Evolutionary conservation across 2,113 vertebrate genomes (phyloP).

Genomic region (Microcebus jonahi): DNA sequence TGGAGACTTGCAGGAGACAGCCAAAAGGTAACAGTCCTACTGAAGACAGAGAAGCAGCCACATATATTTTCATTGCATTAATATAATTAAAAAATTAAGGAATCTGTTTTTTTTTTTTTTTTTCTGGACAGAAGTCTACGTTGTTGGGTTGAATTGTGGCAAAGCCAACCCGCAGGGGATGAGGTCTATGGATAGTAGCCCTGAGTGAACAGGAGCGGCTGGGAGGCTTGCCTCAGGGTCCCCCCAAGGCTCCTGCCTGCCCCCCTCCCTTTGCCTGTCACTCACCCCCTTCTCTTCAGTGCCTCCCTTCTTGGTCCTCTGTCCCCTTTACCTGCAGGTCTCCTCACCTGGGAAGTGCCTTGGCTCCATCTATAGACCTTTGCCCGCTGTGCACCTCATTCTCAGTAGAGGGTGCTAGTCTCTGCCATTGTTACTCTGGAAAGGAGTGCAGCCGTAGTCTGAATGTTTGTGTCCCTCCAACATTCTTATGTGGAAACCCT

Average conservation of each 20-base stretch:
- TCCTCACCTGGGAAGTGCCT: neutral
- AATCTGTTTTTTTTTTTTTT: too few species aligned
- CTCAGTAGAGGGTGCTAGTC: neutral
- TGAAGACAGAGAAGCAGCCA: neutral
- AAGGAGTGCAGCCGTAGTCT: neutral
- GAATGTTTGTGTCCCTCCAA: neutral
- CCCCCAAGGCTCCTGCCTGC: neutral
- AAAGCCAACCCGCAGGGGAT: neutral
- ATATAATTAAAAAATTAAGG: constrained; percentile 30
- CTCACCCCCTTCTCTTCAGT: neutral
- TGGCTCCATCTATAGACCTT: neutral
- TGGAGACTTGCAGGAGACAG: constrained; percentile 27
- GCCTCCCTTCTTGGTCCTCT: neutral
- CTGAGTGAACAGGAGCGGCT: neutral
- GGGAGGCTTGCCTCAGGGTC: neutral
- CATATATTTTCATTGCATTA: constrained; percentile 17
- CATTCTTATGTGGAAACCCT: neutral
- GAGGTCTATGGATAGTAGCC: neutral
- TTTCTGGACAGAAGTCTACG: neutral
- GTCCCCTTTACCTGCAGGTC: neutral
- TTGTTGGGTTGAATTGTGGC: neutral
- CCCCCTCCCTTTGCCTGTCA: neutral
- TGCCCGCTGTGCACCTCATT: neutral
- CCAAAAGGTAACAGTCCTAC: constrained; percentile 18
- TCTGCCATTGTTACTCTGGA: neutral